These are phyloP conservation scores for Eugnorisma glareosa DNA, from an alignment of 2,888 invertebrate species.

Conservation along the genomic window DNA sequence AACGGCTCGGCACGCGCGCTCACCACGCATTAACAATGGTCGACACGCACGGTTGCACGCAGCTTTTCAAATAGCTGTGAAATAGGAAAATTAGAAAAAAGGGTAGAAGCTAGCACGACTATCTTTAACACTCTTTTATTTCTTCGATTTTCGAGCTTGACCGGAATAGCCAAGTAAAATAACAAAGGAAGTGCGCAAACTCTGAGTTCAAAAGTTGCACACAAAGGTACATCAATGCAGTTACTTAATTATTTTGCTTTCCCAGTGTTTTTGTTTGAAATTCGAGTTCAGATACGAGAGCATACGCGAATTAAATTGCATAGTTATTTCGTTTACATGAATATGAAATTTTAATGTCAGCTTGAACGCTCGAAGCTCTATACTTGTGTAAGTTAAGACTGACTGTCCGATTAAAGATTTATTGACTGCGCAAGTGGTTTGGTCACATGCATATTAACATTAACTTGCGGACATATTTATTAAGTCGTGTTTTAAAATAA, in stretches of 20 bases:
- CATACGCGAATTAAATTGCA: constrained; percentile 14
- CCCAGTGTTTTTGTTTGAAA: constrained; percentile 24
- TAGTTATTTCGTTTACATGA: constrained; percentile 30
- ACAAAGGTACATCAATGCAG: constrained; percentile 39
- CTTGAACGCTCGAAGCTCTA: constrained; percentile 15
- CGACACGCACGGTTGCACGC: constrained; percentile 62
- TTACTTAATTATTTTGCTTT: not conserved
- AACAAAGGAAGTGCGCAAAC: constrained; percentile 6
- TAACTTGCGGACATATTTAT: constrained; percentile 60
- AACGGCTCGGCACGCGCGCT: constrained; percentile 69
- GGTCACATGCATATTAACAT: constrained; percentile 56
- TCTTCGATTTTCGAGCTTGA: constrained; percentile 22
- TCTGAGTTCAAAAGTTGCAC: constrained; percentile 27
- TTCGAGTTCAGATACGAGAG: constrained; percentile 1
- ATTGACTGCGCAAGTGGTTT: constrained; percentile 44
- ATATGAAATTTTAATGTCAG: constrained; percentile 39
- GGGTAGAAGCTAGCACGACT: constrained; percentile 36
- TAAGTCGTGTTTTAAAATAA: constrained; percentile 58
- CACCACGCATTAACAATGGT: constrained; percentile 68
- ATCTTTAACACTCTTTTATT: too few species aligned
- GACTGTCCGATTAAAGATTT: constrained; percentile 50
- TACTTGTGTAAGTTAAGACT: constrained; percentile 36
- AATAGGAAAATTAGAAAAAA: constrained; percentile 69
- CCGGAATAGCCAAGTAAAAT: constrained; percentile 2
- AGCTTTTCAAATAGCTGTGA: constrained; percentile 74